Conservation (phyloP, 2,888 invertebrate species). For the Drosophila ezoana region DNA sequence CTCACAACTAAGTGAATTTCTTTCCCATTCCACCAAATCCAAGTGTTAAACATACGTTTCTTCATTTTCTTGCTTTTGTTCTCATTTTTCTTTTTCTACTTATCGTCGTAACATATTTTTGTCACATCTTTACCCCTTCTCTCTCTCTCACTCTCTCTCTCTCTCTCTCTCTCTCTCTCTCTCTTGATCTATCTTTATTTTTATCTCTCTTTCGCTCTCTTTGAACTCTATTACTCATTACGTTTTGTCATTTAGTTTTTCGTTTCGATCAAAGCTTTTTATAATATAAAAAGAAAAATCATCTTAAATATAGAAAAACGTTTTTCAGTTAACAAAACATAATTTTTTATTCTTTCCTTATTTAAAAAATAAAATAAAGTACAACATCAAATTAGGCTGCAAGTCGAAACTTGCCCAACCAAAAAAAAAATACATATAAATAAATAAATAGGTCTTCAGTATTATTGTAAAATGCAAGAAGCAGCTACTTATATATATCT, state of each 20-base stretch:
- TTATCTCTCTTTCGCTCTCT: conserved; percentile 14
- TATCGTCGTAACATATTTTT: neutral
- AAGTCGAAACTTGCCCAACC: conserved; percentile 45
- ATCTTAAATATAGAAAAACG: conserved; percentile 28
- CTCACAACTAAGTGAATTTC: conserved; percentile 48
- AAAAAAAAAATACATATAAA: conserved; percentile 33
- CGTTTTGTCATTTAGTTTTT: conserved; percentile 48
- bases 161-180: conserved; percentile 26
- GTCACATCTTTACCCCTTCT: neutral
- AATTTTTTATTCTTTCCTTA: neutral
- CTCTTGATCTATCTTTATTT: conserved; percentile 34
- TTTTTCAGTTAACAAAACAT: conserved; percentile 31
- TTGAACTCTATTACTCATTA: conserved; percentile 15
- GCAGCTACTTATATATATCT: conserved; percentile 51
- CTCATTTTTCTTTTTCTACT: neutral
- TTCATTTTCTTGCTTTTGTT: conserved; percentile 14
- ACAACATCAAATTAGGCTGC: conserved; percentile 35
- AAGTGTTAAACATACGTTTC: conserved; percentile 38
- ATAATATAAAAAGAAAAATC: conserved; percentile 41
- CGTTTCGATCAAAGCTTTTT: conserved; percentile 71
- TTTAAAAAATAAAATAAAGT: conserved; percentile 22
- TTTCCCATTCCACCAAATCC: conserved; percentile 47
- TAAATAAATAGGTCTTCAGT: conserved; percentile 78
- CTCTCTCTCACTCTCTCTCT: conserved; percentile 11
- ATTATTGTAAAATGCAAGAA: conserved; percentile 64